These are phyloP conservation scores for Triplophysa tibetana DNA, from an alignment of 2,113 vertebrate genomes.

Conservation along the genomic window DNA sequence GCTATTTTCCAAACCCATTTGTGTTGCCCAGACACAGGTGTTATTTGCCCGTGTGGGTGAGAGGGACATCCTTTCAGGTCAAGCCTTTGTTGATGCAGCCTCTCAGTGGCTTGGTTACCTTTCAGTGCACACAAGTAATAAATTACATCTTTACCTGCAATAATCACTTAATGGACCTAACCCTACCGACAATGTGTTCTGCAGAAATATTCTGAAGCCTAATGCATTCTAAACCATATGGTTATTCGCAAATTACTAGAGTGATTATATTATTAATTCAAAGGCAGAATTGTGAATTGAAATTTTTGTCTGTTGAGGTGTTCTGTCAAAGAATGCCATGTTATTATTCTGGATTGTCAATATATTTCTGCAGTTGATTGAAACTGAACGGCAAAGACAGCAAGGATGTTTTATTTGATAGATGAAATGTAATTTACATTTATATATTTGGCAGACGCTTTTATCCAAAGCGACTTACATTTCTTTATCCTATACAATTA, in stretches of 20 bases:
- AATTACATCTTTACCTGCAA: slow-evolving; percentile 29
- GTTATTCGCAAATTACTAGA: neutral
- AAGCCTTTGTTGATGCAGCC: slow-evolving; percentile 44
- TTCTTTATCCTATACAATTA: too few species aligned
- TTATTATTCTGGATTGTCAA: neutral
- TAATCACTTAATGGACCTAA: neutral
- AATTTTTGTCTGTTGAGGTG: neutral
- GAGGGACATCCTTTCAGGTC: slow-evolving; percentile 41
- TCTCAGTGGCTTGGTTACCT: slow-evolving; percentile 26
- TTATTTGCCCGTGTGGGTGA: slow-evolving; percentile 45
- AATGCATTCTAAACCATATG: slow-evolving; percentile 24
- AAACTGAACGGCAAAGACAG: neutral
- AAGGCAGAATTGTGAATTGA: neutral
- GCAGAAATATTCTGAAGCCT: neutral
- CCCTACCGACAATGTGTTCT: neutral
- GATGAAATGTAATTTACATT: too few species aligned
- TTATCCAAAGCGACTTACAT: too few species aligned
- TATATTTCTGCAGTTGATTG: neutral
- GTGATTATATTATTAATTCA: slow-evolving; percentile 17
- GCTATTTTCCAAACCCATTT: slow-evolving; percentile 35
- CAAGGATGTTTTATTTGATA: too few species aligned
- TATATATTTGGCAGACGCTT: too few species aligned
- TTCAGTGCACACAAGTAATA: slow-evolving; percentile 34
- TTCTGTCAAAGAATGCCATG: neutral
- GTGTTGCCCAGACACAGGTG: slow-evolving; percentile 33